Conservation (phyloP, 1,140 invertebrate species). For the Teleopsis dalmanni region DNA sequence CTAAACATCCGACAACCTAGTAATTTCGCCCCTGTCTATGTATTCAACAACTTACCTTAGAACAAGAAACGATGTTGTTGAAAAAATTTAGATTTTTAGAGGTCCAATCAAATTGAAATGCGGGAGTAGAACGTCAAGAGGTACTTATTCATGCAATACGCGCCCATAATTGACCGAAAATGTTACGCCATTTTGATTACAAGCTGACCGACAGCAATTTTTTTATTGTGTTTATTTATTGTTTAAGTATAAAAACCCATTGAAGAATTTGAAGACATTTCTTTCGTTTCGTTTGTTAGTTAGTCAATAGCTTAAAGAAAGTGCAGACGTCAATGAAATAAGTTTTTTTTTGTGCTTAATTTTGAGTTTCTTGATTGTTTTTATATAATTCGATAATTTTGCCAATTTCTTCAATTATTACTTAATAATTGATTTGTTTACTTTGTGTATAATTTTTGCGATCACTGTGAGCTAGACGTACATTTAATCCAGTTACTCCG, state of each 20-base stretch:
- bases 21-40: no score
- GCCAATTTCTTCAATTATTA: constrained; percentile 1
- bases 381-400: neutral
- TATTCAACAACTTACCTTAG: no score
- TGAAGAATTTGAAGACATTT: constrained; percentile 3
- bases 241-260: constrained; percentile 11
- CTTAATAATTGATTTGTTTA: constrained; percentile 3
- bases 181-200: no score
- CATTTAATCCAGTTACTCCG: constrained; percentile 17
- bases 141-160: no score
- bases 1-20: no score
- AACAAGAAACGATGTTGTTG: no score
- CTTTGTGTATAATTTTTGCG: neutral
- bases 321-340: neutral
- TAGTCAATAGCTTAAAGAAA: constrained; percentile 1
- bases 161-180: no score
- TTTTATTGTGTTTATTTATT: no score
- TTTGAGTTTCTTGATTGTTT: neutral
- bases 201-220: no score
- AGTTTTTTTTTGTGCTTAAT: neutral
- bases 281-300: constrained; percentile 8
- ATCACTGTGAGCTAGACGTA: neutral
- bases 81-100: no score
- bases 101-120: no score
- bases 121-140: no score